Conservation (phyloP, 2,113 vertebrate species). For the Syngnathoides biaculeatus region DNA sequence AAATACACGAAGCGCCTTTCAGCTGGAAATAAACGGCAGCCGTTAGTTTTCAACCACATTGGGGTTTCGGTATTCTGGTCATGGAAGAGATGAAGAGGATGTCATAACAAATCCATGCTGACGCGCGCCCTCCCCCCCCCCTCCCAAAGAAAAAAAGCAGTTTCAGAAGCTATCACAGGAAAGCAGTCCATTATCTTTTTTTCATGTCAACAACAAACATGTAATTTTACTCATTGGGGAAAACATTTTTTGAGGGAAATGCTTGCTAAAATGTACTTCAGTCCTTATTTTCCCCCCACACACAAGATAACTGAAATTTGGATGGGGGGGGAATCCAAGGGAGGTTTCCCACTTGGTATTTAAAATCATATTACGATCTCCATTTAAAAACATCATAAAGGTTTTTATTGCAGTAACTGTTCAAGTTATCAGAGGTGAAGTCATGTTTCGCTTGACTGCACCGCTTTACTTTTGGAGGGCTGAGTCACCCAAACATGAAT, state of each 20-base stretch:
- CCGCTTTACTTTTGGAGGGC: not conserved
- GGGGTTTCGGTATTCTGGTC: not conserved
- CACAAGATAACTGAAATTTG: not conserved
- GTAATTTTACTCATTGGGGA: not conserved
- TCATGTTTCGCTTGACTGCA: not conserved
- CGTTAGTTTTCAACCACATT: conserved; percentile 13
- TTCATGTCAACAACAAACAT: not conserved
- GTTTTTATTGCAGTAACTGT: not conserved
- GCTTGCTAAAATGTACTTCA: not conserved
- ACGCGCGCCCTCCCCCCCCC: not conserved
- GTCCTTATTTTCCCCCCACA: not conserved
- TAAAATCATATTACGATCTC: not conserved
- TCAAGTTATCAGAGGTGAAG: conserved; percentile 1
- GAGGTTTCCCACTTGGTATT: not conserved
- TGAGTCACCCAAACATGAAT: conserved; percentile 1
- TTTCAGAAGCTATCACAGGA: conserved; percentile 11
- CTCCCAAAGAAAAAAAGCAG: not conserved
- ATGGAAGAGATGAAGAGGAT: conserved; percentile 6
- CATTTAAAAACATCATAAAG: not conserved
- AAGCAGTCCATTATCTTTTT: not conserved
- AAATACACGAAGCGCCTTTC: too few relatives aligned
- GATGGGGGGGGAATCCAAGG: not conserved
- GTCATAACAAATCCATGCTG: conserved; percentile 6
- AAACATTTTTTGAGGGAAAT: not conserved
- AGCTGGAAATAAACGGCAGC: not conserved